Conservation (phyloP, 2,888 invertebrate genomes). For the Melanchra persicariae region DNA sequence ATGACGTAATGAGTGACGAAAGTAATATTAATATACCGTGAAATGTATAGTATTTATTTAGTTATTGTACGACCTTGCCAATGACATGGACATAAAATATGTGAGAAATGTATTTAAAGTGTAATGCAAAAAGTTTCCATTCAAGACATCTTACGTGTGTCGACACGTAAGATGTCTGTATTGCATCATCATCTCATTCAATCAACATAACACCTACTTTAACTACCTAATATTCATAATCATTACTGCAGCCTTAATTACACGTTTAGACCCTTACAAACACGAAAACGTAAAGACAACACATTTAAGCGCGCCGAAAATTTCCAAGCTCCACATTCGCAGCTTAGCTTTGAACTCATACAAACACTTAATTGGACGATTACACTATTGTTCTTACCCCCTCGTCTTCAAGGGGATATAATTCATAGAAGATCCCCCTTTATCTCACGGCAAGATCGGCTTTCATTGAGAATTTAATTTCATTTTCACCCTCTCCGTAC, state of each 20-base stretch:
- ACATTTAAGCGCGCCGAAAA: constrained; percentile 60
- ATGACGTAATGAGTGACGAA: too few relatives aligned
- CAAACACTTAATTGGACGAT: constrained; percentile 89
- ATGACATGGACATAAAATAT: not conserved
- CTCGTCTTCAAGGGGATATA: constrained; percentile 83
- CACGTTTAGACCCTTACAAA: constrained; percentile 22
- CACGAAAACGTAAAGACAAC: constrained; percentile 36
- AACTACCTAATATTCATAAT: constrained; percentile 30
- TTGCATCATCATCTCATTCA: not conserved
- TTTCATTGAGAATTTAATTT: constrained; percentile 90
- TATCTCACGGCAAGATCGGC: constrained; percentile 85
- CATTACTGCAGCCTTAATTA: constrained; percentile 42
- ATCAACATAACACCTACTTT: constrained; percentile 10
- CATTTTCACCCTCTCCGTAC: constrained; percentile 87
- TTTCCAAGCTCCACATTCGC: constrained; percentile 70
- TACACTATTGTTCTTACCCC: constrained; percentile 88
- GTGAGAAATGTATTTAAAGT: not conserved
- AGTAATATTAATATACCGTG: not conserved
- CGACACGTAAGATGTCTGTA: not conserved
- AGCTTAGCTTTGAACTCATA: constrained; percentile 80
- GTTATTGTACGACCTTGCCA: not conserved
- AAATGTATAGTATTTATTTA: not conserved
- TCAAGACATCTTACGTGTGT: not conserved
- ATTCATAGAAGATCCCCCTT: constrained; percentile 87
- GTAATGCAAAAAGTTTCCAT: not conserved